These are phyloP conservation scores for Drosophila ustulata DNA, from an alignment of 2,888 invertebrate species.

Conservation along the genomic window DNA sequence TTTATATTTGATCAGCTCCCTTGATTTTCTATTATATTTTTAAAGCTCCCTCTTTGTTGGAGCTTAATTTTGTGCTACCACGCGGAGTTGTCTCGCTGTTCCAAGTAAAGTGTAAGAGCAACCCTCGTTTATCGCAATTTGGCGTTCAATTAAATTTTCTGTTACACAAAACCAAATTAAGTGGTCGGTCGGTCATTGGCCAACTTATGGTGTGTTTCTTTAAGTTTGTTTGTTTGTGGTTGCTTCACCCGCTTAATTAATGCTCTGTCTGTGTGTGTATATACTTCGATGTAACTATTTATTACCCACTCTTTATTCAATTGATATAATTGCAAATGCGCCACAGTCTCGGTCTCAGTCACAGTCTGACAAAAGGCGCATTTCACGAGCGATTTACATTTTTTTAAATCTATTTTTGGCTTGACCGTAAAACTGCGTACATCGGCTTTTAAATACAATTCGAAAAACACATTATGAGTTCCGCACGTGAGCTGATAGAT, in stretches of 20 bases:
- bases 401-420: conserved; percentile 55
- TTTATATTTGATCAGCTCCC: not conserved
- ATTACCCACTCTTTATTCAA: conserved; percentile 32
- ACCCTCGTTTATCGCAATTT: conserved; percentile 28
- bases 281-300: conserved; percentile 48
- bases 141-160: conserved; percentile 44
- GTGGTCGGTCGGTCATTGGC: conserved; percentile 43
- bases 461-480: conserved; percentile 15
- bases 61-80: not conserved
- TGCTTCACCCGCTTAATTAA: conserved; percentile 55
- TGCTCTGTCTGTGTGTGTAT: conserved; percentile 16
- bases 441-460: conserved; percentile 20
- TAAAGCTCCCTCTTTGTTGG: not conserved
- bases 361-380: conserved; percentile 24
- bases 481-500: not conserved
- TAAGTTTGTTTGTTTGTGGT: conserved; percentile 10
- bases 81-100: too few relatives aligned
- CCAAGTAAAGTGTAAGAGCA: conserved; percentile 1
- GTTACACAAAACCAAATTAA: conserved; percentile 40
- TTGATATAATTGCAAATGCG: conserved; percentile 35
- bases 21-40: not conserved
- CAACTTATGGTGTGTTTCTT: conserved; percentile 12
- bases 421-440: conserved; percentile 13
- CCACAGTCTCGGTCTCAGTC: conserved; percentile 24
- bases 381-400: conserved; percentile 43